Evolutionary conservation across 2,113 vertebrate species (phyloP).

Genomic region (Oxyura jamaicensis): DNA sequence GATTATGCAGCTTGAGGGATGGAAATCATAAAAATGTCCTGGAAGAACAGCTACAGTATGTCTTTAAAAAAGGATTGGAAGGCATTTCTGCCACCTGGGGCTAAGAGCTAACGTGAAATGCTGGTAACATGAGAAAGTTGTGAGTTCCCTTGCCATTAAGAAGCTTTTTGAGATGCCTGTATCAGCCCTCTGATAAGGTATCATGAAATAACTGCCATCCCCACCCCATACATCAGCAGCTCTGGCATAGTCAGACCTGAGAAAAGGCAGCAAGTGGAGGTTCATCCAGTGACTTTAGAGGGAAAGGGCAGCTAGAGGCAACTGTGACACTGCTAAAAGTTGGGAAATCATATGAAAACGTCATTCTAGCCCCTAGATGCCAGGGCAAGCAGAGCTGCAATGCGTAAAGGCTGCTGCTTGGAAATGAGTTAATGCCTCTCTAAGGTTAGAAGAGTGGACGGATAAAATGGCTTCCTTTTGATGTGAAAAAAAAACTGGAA

Average conservation of each 20-base stretch:
- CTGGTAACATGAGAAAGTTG: slow-evolving; percentile 38
- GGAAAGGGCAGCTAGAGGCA: slow-evolving; percentile 53
- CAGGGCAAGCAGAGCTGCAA: slow-evolving; percentile 29
- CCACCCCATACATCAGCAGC: slow-evolving; percentile 36
- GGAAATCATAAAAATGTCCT: not conserved
- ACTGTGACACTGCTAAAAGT: not conserved
- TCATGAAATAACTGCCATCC: slow-evolving; percentile 36
- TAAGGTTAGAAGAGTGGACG: slow-evolving; percentile 64
- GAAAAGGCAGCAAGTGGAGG: slow-evolving; percentile 13
- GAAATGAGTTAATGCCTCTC: slow-evolving; percentile 75
- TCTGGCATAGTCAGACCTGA: slow-evolving; percentile 5
- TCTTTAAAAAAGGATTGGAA: not conserved
- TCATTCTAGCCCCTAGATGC: slow-evolving; percentile 22
- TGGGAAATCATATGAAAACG: not conserved
- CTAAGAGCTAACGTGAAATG: not conserved
- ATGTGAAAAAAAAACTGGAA: slow-evolving; percentile 68
- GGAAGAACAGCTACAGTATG: not conserved
- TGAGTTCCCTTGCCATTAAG: not conserved
- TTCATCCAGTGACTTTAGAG: slow-evolving; percentile 26
- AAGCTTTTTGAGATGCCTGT: not conserved
- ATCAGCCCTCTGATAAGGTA: slow-evolving; percentile 55
- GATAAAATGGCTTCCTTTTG: slow-evolving; percentile 79
- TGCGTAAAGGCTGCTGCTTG: slow-evolving; percentile 56
- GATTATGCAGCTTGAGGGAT: not conserved
- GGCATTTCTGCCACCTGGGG: not conserved